phyloP scores from a whole-genome alignment of 2,113 vertebrate genomes.

The Oreocharis arfaki region DNA sequence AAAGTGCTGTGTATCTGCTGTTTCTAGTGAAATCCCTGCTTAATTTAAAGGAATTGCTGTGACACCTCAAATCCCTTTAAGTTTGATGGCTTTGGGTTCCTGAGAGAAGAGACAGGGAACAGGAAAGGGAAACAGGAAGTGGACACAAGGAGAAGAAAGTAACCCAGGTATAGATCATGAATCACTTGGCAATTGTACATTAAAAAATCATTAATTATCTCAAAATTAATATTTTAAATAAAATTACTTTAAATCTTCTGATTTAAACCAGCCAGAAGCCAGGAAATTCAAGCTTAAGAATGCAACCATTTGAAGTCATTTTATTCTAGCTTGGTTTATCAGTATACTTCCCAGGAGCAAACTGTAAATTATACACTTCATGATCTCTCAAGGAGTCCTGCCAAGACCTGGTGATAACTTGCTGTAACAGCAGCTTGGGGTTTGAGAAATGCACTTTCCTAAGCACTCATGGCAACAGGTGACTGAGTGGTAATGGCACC shows the following conservation, averaged over 20 bases:
- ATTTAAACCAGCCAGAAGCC: background rate
- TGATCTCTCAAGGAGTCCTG: background rate
- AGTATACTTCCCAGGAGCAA: background rate
- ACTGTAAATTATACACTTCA: background rate
- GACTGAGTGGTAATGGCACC: constrained; percentile 48
- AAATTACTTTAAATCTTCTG: background rate
- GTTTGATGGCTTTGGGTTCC: background rate
- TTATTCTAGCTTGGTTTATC: background rate
- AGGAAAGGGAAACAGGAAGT: background rate
- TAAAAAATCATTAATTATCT: background rate
- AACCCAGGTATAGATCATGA: background rate
- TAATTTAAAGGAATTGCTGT: background rate
- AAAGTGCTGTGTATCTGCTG: background rate
- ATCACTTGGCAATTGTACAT: background rate
- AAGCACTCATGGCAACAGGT: background rate
- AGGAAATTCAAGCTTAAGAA: background rate
- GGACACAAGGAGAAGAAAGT: background rate
- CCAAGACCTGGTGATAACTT: constrained; percentile 18
- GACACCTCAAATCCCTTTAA: background rate
- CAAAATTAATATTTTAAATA: background rate
- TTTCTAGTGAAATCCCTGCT: background rate
- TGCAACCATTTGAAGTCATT: background rate
- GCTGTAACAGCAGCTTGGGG: background rate
- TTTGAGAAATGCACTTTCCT: constrained; percentile 6
- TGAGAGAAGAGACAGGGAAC: background rate